Evolutionary conservation across 2,113 vertebrate genomes (phyloP), one percentile per base, ranked within the genome.

Genomic region (Formicarius rufipectus): DNA sequence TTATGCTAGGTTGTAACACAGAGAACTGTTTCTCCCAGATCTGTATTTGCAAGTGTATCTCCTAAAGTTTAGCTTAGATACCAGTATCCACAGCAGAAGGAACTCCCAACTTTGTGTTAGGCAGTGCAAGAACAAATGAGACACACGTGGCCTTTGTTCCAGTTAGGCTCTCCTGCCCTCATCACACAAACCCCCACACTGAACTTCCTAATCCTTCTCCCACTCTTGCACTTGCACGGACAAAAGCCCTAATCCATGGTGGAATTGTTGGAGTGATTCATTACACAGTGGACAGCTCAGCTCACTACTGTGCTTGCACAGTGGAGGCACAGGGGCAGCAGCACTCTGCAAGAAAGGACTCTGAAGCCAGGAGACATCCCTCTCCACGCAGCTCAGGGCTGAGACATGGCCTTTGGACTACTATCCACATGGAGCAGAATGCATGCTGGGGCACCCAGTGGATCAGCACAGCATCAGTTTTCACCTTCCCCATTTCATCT

Each of bases 71-170:
- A 63, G 14, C 27, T 81, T 63, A 42, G 23, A 64, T 45, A 78
- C 23, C 15, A 60, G 45, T 23, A 42, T 25, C 28, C 30, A 14
- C 4, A 45, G 49, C 75, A 75, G 69, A 22, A 67, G 66, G 4
- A 7, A 83, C 30, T 40, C 67, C 31, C 44, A 30, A 39, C 63
- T 45, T 66, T 50, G 45, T 58, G 31, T 23, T 55, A 66, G 22
- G 60, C 59, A 44, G n/a, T 12, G 22, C 25, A 74, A 21, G 23
- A 74, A 81, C 55, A 53, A 56, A 76, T 19, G 24, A 62, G n/a
- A 53, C 44, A 44, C 4, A 1, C 5, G 15, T 0, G 5, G 35
- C 47, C 17, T 77, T 37, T 6, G 0, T 49, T 50, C 18, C n/a
- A 66, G 10, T 72, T 79, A 62, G 40, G 44, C 55, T 86, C 35